Conservation (phyloP, 1,140 invertebrate species). For the Drosophila tropicalis region DNA sequence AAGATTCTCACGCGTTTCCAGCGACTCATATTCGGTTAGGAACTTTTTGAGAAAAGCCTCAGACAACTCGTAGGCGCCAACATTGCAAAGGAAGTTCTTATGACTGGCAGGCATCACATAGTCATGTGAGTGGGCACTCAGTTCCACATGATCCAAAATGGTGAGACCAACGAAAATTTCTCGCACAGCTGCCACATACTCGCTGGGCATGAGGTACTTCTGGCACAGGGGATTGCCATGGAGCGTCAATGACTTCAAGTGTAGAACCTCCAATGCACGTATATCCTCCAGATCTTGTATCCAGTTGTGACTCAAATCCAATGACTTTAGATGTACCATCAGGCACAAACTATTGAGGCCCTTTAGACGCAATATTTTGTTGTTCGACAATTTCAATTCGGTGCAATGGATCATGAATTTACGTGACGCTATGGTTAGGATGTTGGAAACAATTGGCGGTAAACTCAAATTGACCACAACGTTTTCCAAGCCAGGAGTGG, state of each 20-base stretch:
- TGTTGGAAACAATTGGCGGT: conserved; percentile 37
- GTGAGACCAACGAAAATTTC: conserved; percentile 82
- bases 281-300: conserved; percentile 52
- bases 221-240: conserved; percentile 84
- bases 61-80: too few relatives aligned
- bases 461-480: conserved; percentile 62
- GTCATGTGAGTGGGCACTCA: too few relatives aligned
- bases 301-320: conserved; percentile 72
- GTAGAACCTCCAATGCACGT: conserved; percentile 41
- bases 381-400: conserved; percentile 58
- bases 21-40: too few relatives aligned
- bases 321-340: conserved; percentile 54
- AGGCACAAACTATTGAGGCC: conserved; percentile 36
- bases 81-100: conserved; percentile 49
- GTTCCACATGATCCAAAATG: conserved; percentile 60
- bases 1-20: too few relatives aligned
- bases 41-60: too few relatives aligned
- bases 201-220: conserved; percentile 81
- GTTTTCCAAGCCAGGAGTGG: conserved; percentile 61
- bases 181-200: conserved; percentile 83
- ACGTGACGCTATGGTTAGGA: conserved; percentile 51
- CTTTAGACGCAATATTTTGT: conserved; percentile 58
- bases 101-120: conserved; percentile 43
- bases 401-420: conserved; percentile 60
- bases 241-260: conserved; percentile 72